Evolutionary conservation across 2,888 invertebrate species (phyloP).

Genomic region (Mystacides longicornis): DNA sequence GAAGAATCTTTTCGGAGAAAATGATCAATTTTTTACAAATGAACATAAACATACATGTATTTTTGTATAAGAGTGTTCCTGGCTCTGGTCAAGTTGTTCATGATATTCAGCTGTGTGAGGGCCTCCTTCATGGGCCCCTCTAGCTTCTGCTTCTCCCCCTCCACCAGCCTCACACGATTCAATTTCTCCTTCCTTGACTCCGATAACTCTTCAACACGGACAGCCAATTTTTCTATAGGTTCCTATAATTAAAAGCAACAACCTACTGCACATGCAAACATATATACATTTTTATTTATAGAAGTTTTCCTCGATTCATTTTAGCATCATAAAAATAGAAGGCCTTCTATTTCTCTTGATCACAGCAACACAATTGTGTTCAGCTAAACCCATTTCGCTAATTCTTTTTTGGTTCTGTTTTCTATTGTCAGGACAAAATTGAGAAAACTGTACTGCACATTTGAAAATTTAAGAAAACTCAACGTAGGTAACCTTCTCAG

Average conservation of each 20-base stretch:
- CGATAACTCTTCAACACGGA: slow-evolving; percentile 64
- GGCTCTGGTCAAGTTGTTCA: slow-evolving; percentile 65
- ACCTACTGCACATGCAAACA: no score
- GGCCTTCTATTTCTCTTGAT: no score
- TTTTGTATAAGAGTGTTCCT: slow-evolving; percentile 68
- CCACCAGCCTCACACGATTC: slow-evolving; percentile 75
- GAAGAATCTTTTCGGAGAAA: not conserved
- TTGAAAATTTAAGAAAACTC: no score
- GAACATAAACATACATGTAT: slow-evolving; percentile 46
- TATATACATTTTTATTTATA: no score
- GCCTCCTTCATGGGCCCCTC: slow-evolving; percentile 74
- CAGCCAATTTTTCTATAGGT: slow-evolving; percentile 67
- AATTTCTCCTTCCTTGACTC: slow-evolving; percentile 73
- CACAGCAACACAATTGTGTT: no score
- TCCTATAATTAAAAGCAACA: slow-evolving; percentile 51
- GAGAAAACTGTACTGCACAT: no score
- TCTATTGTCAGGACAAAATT: no score
- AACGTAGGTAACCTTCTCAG: no score
- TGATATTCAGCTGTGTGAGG: slow-evolving; percentile 65
- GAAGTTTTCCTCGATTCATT: no score
- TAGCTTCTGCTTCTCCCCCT: slow-evolving; percentile 72
- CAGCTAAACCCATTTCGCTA: no score
- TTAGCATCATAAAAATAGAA: no score
- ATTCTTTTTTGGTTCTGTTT: no score
- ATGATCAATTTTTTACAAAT: not conserved